Conservation (phyloP, 2,888 invertebrate species). For the Pediacus dermestoides region DNA sequence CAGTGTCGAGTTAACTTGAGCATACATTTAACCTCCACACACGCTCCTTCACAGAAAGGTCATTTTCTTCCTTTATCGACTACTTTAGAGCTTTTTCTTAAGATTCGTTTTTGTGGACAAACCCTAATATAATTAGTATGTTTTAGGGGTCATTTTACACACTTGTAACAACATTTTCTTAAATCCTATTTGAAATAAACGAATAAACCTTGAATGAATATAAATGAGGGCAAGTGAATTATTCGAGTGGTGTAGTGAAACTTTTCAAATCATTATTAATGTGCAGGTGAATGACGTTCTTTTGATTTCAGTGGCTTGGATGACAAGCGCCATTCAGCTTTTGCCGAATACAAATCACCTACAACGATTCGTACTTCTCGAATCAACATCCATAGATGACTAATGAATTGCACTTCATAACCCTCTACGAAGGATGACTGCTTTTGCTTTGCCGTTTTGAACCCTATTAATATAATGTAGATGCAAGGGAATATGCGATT, state of each 20-base stretch:
- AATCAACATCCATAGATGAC: slow-evolving; percentile 34
- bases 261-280: slow-evolving; percentile 2
- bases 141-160: too few relatives aligned
- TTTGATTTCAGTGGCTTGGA: neutral
- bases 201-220: too few relatives aligned
- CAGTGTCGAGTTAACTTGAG: slow-evolving; percentile 43
- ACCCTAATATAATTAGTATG: too few relatives aligned
- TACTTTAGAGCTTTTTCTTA: neutral
- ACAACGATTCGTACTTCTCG: slow-evolving; percentile 39
- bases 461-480: too few relatives aligned
- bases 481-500: too few relatives aligned
- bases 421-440: too few relatives aligned
- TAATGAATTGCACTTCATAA: slow-evolving; percentile 30
- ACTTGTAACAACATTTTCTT: too few relatives aligned
- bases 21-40: slow-evolving; percentile 33
- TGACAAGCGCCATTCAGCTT: slow-evolving; percentile 30
- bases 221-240: neutral
- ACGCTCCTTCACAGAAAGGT: slow-evolving; percentile 5
- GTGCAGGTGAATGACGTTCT: slow-evolving; percentile 7
- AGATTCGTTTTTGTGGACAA: too few relatives aligned
- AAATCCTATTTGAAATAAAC: too few relatives aligned
- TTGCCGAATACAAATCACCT: slow-evolving; percentile 39
- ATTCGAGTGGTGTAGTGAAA: neutral
- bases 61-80: neutral
- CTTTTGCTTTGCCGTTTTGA: too few relatives aligned